Evolutionary conservation across 2,888 invertebrate genomes (phyloP).

Genomic region (Drosophila paramelanica): DNA sequence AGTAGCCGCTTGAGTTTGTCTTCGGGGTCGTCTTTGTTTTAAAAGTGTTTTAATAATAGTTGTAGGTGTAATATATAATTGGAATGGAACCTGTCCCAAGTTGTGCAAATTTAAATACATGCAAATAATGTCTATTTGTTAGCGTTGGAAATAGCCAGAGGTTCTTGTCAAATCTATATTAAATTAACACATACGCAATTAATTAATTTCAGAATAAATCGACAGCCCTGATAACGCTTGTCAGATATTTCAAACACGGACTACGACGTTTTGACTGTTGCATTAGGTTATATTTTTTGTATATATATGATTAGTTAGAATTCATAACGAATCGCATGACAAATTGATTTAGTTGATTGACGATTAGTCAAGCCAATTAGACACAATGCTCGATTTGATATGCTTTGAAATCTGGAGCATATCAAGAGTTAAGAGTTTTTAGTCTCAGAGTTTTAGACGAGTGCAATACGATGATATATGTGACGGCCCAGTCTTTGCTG

Average conservation of each 20-base stretch:
- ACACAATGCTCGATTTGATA: background rate
- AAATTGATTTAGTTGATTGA: slow-evolving; percentile 4
- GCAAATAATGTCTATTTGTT: too few relatives aligned
- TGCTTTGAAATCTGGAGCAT: background rate
- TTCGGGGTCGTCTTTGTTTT: slow-evolving; percentile 20
- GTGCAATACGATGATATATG: background rate
- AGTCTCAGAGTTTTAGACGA: background rate
- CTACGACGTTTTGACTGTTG: background rate
- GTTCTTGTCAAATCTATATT: too few relatives aligned
- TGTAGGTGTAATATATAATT: background rate
- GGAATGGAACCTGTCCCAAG: background rate
- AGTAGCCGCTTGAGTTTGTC: slow-evolving; percentile 10
- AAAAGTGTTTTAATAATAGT: slow-evolving; percentile 9
- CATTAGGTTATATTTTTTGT: too few relatives aligned
- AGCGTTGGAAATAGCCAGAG: too few relatives aligned
- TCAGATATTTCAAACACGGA: too few relatives aligned
- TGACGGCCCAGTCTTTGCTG: background rate
- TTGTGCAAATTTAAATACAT: background rate
- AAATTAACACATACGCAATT: too few relatives aligned
- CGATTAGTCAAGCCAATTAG: slow-evolving; percentile 11
- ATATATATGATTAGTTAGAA: background rate
- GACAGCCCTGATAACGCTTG: too few relatives aligned
- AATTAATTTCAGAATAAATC: too few relatives aligned
- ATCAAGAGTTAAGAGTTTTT: background rate
- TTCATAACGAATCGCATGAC: background rate